Percentiles rank a stretch among this genome's conserved stretches.
Conservation (phyloP, 1,140 invertebrate genomes). For the Aethina tumida region DNA sequence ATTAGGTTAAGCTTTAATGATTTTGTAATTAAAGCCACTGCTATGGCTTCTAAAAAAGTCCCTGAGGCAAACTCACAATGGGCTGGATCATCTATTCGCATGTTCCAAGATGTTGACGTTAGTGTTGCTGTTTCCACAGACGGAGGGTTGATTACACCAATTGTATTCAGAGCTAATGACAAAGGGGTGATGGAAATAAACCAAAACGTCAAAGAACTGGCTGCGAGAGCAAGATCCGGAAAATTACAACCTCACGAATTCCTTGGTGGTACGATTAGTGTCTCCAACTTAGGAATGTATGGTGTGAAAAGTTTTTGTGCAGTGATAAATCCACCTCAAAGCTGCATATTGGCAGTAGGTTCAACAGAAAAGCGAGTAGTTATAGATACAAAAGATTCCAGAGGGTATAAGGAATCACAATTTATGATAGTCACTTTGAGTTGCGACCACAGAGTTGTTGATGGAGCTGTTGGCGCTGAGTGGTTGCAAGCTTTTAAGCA, state of each 20-base stretch:
- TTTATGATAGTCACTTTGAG: conserved; percentile 76
- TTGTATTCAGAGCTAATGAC: conserved; percentile 86
- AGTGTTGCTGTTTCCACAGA: conserved; percentile 95
- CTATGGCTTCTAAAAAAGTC: conserved; percentile 79
- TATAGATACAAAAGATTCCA: conserved; percentile 17
- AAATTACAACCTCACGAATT: conserved; percentile 96
- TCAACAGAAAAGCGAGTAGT: conserved; percentile 56
- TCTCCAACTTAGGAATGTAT: conserved; percentile 99
- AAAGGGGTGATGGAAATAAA: conserved; percentile 87
- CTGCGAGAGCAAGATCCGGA: conserved; percentile 82
- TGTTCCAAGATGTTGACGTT: conserved; percentile 66
- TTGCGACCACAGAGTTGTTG: conserved; percentile 81
- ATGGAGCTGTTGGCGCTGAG: conserved; percentile 76
- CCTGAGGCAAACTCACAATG: conserved; percentile 94
- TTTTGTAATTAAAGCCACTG: conserved; percentile 93
- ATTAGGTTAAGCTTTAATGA: conserved; percentile 27
- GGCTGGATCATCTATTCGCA: conserved; percentile 85
- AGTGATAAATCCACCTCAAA: conserved; percentile 88
- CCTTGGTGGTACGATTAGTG: conserved; percentile 77
- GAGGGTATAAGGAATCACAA: conserved; percentile 44
- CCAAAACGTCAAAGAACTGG: conserved; percentile 73
- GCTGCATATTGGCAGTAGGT: conserved; percentile 79
- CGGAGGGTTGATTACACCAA: conserved; percentile 93
- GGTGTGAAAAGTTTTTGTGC: conserved; percentile 79
- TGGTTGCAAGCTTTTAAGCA: conserved; percentile 76